Evolutionary conservation across 2,888 invertebrate species (phyloP).

Genomic region (Campoletis raptor): DNA sequence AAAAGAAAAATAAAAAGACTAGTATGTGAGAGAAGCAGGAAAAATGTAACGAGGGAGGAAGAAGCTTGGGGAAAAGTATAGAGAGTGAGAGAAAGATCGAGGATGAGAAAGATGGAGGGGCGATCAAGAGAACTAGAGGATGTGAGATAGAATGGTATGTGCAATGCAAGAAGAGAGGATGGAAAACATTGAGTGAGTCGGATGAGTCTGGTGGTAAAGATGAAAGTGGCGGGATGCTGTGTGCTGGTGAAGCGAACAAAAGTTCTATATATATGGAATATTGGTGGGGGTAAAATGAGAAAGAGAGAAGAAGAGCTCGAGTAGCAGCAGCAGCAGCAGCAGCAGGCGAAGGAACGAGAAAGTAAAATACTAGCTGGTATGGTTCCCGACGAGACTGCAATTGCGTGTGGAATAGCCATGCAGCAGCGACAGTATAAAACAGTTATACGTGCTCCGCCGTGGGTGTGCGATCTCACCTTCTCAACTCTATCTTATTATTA

Average conservation of each 20-base stretch:
- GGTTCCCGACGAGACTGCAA: constrained; percentile 33
- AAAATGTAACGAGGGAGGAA: constrained; percentile 5
- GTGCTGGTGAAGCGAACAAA: constrained; percentile 19
- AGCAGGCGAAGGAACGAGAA: constrained; percentile 39
- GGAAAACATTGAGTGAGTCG: constrained; percentile 40
- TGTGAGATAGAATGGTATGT: constrained; percentile 42
- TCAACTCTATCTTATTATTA: constrained; percentile 43
- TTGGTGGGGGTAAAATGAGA: constrained; percentile 34
- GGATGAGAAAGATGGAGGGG: constrained; percentile 14
- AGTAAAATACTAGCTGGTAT: constrained; percentile 32
- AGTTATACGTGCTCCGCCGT: constrained; percentile 82
- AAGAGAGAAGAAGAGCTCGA: constrained; percentile 35
- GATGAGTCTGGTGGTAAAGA: constrained; percentile 18
- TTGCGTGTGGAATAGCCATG: constrained; percentile 23
- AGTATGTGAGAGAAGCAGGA: background rate
- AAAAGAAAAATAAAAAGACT: background rate
- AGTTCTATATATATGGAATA: constrained; percentile 22
- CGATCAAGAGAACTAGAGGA: background rate
- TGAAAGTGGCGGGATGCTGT: constrained; percentile 42
- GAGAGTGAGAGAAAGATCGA: constrained; percentile 13
- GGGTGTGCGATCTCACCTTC: constrained; percentile 76
- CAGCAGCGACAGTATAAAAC: constrained; percentile 55
- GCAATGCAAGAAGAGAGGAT: constrained; percentile 54
- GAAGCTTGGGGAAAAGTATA: background rate
- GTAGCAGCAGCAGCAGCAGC: background rate